These are phyloP conservation scores for Brachyhypopomus gauderio DNA, from an alignment of 2,113 vertebrate species.

Conservation along the genomic window DNA sequence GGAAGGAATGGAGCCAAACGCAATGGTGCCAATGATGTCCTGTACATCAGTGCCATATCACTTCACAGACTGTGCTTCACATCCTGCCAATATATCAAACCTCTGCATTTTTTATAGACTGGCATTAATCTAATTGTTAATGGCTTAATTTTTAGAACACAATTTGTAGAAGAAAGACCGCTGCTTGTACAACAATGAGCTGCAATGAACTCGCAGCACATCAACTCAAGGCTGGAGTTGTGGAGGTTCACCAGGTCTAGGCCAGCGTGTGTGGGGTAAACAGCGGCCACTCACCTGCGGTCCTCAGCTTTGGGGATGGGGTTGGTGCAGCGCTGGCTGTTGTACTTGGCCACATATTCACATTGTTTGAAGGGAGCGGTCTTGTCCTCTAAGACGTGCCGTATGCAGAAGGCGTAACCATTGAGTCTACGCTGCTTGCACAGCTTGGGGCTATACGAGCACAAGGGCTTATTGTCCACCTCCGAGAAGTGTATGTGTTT, in stretches of 20 bases:
- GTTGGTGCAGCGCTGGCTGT: conserved; percentile 99
- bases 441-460: conserved; percentile 99
- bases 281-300: conserved; percentile 83
- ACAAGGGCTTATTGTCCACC: conserved; percentile 99
- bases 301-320: conserved; percentile 99
- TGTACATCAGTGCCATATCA: too few relatives aligned
- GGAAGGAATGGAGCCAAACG: neutral
- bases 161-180: too few relatives aligned
- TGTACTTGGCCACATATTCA: conserved; percentile 99
- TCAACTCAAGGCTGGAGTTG: neutral
- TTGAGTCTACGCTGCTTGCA: conserved; percentile 99
- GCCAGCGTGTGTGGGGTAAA: neutral
- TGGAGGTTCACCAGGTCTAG: neutral
- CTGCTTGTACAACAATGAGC: too few relatives aligned
- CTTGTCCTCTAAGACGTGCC: conserved; percentile 99
- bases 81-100: neutral
- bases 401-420: conserved; percentile 99
- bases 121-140: neutral
- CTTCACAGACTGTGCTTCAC: neutral
- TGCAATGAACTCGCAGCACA: too few relatives aligned
- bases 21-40: too few relatives aligned
- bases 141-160: neutral
- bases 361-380: conserved; percentile 99
- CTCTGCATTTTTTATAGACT: neutral
- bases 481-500: conserved; percentile 99